Evolutionary conservation across 2,888 invertebrate genomes (phyloP).

Genomic region (Balanococcus diminutus): DNA sequence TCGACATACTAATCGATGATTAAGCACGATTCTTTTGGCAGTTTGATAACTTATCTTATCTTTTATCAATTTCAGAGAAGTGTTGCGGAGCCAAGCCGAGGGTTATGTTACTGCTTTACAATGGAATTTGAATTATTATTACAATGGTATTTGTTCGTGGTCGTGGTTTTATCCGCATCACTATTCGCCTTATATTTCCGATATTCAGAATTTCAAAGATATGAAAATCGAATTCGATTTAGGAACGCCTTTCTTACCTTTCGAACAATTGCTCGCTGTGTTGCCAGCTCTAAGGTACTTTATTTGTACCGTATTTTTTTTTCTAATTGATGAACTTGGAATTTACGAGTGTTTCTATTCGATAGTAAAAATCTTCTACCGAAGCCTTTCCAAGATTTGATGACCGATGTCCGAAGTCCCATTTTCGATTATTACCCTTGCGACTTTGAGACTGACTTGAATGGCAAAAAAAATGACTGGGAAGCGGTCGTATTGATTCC

Average conservation of each 20-base stretch:
- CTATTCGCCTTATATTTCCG: constrained; percentile 95
- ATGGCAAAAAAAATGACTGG: constrained; percentile 96
- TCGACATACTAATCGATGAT: background rate
- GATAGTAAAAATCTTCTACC: constrained; percentile 76
- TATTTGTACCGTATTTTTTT: background rate
- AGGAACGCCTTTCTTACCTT: constrained; percentile 88
- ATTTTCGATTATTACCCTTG: constrained; percentile 89
- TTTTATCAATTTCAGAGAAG: constrained; percentile 31
- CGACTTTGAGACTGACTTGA: constrained; percentile 91
- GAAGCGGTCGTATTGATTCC: constrained; percentile 93
- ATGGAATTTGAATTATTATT: constrained; percentile 97
- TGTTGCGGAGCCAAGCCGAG: constrained; percentile 77
- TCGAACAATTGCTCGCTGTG: constrained; percentile 85
- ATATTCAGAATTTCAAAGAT: constrained; percentile 80
- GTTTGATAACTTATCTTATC: background rate
- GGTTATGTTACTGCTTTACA: constrained; percentile 92
- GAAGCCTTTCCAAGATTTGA: constrained; percentile 75
- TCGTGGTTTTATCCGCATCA: constrained; percentile 98
- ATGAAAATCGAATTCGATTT: constrained; percentile 81
- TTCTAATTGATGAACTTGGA: background rate
- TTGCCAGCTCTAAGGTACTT: constrained; percentile 77
- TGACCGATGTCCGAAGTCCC: constrained; percentile 78
- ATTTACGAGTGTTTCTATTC: constrained; percentile 13
- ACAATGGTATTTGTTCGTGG: constrained; percentile 96
- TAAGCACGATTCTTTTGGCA: background rate